Percentiles rank a stretch among this genome's conserved stretches.
Evolutionary conservation across 2,888 invertebrate species (phyloP).

Genomic region (Zygaena filipendulae): DNA sequence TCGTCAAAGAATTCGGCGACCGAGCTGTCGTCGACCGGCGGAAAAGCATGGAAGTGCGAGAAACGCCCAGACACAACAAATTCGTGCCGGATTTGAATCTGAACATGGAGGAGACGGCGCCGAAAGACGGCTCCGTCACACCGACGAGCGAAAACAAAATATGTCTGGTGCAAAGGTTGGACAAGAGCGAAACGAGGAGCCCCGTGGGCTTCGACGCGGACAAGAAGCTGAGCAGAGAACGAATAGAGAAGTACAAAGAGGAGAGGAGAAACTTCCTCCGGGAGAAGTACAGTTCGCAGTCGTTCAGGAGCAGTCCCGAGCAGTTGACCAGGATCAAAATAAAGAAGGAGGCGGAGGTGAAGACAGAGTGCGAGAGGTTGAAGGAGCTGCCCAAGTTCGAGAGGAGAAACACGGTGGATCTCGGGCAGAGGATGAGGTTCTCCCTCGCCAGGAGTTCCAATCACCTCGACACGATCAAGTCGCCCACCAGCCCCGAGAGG

Average conservation of each 20-base stretch:
- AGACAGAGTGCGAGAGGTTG: slow-evolving; percentile 29
- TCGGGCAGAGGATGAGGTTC: slow-evolving; percentile 55
- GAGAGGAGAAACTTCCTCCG: slow-evolving; percentile 86
- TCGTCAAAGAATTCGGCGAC: slow-evolving; percentile 74
- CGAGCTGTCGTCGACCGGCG: slow-evolving; percentile 44
- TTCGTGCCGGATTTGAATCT: slow-evolving; percentile 51
- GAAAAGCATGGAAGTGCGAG: slow-evolving; percentile 72
- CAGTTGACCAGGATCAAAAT: slow-evolving; percentile 51
- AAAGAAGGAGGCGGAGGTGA: slow-evolving; percentile 36
- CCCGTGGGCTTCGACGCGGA: slow-evolving; percentile 53
- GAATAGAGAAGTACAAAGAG: slow-evolving; percentile 92
- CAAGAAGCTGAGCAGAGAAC: slow-evolving; percentile 77
- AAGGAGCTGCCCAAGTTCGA: slow-evolving; percentile 46
- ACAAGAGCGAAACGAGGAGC: slow-evolving; percentile 36
- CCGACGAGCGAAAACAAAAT: slow-evolving; percentile 73
- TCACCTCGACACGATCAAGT: slow-evolving; percentile 43
- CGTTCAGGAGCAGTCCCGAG: slow-evolving; percentile 75
- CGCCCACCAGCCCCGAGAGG: slow-evolving; percentile 31
- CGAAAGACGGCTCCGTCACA: slow-evolving; percentile 48
- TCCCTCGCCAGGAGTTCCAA: slow-evolving; percentile 47
- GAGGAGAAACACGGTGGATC: slow-evolving; percentile 55
- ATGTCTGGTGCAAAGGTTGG: slow-evolving; percentile 65
- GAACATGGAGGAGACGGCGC: slow-evolving; percentile 36
- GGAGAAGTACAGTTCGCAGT: slow-evolving; percentile 87
- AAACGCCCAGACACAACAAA: slow-evolving; percentile 71